These are phyloP conservation scores for Poeciliopsis turrubarensis DNA, from an alignment of 2,113 vertebrate genomes.

Conservation along the genomic window DNA sequence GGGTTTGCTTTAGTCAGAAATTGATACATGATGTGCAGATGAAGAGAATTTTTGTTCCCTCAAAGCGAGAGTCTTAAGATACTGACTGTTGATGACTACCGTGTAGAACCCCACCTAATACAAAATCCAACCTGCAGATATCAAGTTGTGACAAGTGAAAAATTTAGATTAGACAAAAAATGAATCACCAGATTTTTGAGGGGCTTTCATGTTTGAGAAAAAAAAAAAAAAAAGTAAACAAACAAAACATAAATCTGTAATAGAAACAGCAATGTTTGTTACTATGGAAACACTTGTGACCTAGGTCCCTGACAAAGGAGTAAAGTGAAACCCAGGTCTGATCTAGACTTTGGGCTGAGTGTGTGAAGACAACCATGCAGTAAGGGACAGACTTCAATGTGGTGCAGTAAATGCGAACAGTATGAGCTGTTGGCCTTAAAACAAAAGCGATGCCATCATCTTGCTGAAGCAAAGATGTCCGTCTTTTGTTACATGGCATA, in stretches of 20 bases:
- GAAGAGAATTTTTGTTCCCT: too few relatives aligned
- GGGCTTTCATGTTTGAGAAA: conserved; percentile 6
- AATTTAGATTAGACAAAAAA: too few relatives aligned
- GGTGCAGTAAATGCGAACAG: conserved; percentile 9
- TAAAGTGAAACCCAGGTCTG: conserved; percentile 27
- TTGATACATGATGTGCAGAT: too few relatives aligned
- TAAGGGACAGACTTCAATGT: conserved; percentile 38
- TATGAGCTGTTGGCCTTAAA: conserved; percentile 1
- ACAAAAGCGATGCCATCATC: conserved; percentile 18
- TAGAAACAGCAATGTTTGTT: background rate
- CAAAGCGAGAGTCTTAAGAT: background rate
- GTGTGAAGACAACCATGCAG: conserved; percentile 48
- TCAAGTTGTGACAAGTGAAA: too few relatives aligned
- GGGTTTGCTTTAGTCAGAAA: too few relatives aligned
- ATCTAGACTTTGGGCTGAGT: conserved; percentile 53
- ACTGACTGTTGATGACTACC: background rate
- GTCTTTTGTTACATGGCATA: conserved; percentile 50
- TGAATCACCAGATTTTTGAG: too few relatives aligned
- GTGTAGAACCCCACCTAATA: too few relatives aligned
- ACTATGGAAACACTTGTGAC: background rate
- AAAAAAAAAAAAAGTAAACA: conserved; percentile 1
- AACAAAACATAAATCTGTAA: conserved; percentile 16
- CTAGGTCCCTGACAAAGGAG: conserved; percentile 14
- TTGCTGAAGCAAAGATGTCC: conserved; percentile 26
- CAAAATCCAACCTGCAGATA: too few relatives aligned